Conservation (phyloP, 2,888 invertebrate genomes). For the Folsomia candida region DNA sequence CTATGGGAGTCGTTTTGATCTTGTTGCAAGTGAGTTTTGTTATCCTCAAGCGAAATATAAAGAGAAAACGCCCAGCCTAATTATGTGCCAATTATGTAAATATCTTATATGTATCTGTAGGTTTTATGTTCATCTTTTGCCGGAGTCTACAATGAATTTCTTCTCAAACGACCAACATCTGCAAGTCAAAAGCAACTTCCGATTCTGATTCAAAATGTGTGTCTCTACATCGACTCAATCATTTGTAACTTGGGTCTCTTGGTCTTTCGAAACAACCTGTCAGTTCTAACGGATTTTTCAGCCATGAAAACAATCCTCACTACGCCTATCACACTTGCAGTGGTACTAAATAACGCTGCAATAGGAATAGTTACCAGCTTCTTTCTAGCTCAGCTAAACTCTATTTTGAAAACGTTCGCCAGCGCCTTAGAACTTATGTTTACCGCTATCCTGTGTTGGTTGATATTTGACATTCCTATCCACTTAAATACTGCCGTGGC, state of each 20-base stretch:
- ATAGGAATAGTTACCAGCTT: conserved; percentile 92
- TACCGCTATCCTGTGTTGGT: conserved; percentile 82
- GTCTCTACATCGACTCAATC: conserved; percentile 92
- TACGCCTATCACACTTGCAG: conserved; percentile 66
- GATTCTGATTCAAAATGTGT: conserved; percentile 89
- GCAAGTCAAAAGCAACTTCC: conserved; percentile 63
- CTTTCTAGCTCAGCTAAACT: conserved; percentile 87
- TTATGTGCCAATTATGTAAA: no score
- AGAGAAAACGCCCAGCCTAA: no score
- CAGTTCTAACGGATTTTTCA: conserved; percentile 61
- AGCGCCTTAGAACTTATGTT: conserved; percentile 87
- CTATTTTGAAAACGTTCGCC: conserved; percentile 92
- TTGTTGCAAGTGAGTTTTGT: conserved; percentile 56
- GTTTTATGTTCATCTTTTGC: conserved; percentile 84
- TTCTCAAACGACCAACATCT: conserved; percentile 72
- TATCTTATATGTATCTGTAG: conserved; percentile 17
- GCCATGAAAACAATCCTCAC: conserved; percentile 44
- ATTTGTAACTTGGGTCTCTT: conserved; percentile 80
- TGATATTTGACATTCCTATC: conserved; percentile 81
- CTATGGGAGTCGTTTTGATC: conserved; percentile 53
- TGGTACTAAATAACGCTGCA: conserved; percentile 83
- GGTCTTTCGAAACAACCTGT: conserved; percentile 65
- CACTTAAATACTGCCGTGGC: conserved; percentile 76
- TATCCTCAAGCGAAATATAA: no score
- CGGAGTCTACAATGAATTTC: conserved; percentile 92